Conservation (phyloP, 1,140 invertebrate genomes). For the Drosophila baimaii region DNA sequence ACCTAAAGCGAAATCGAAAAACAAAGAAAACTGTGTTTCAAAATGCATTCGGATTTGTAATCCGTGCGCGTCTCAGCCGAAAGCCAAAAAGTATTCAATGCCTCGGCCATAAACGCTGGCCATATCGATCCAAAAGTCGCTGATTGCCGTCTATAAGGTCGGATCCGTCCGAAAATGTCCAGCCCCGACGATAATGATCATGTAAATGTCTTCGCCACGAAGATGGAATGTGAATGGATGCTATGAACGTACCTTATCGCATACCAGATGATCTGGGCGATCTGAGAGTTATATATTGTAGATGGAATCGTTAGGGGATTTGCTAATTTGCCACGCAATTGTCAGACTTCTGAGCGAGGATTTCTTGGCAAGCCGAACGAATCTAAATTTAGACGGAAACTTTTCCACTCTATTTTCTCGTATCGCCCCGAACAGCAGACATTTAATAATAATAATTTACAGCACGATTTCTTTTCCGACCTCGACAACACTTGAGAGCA, state of each 20-base stretch:
- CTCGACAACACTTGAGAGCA: slow-evolving; percentile 10
- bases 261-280: slow-evolving; percentile 22
- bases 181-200: slow-evolving; percentile 30
- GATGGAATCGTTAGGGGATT: slow-evolving; percentile 21
- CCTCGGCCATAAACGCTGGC: slow-evolving; percentile 69
- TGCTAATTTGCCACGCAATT: slow-evolving; percentile 20
- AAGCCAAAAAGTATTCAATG: slow-evolving; percentile 69
- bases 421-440: slow-evolving; percentile 10
- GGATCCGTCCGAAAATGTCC: slow-evolving; percentile 35
- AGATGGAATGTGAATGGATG: slow-evolving; percentile 36
- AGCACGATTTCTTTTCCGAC: slow-evolving; percentile 15
- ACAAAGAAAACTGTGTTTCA: slow-evolving; percentile 34
- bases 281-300: slow-evolving; percentile 31
- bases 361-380: slow-evolving; percentile 14
- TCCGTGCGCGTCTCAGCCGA: slow-evolving; percentile 49
- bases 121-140: slow-evolving; percentile 24
- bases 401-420: slow-evolving; percentile 10
- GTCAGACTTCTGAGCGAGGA: slow-evolving; percentile 12
- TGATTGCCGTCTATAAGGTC: slow-evolving; percentile 30
- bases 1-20: slow-evolving; percentile 20
- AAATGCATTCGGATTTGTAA: slow-evolving; percentile 60
- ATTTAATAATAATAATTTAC: slow-evolving; percentile 1
- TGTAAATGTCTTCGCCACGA: slow-evolving; percentile 37
- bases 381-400: slow-evolving; percentile 12
- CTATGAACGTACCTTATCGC: background rate